Percentiles rank a stretch among this genome's conserved stretches.
Conservation (phyloP, 35 echinoderm and acorn worm genomes). For the Patiria miniata region DNA sequence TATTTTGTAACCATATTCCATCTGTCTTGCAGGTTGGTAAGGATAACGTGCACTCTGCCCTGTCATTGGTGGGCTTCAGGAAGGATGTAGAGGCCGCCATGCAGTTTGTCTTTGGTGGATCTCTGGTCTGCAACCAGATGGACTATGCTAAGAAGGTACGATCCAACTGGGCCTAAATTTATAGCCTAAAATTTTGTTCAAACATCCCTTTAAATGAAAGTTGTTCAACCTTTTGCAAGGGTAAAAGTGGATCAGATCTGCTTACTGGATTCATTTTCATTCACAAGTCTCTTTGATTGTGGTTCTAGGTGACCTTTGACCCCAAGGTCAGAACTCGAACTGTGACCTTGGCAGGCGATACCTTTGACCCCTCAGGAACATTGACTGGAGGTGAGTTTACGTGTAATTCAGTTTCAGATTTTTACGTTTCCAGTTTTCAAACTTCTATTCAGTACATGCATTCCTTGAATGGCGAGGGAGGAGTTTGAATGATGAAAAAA, state of each 20-base stretch:
- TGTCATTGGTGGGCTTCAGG: constrained; percentile 85
- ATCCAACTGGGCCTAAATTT: background rate
- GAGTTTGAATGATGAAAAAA: too few species aligned
- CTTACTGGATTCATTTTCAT: background rate
- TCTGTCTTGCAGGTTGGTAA: constrained; percentile 98
- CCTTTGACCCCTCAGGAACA: constrained; percentile 95
- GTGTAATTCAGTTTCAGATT: too few species aligned
- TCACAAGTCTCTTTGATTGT: background rate
- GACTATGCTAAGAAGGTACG: constrained; percentile 93
- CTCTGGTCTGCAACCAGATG: constrained; percentile 88
- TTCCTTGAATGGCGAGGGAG: too few species aligned
- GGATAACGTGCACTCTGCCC: constrained; percentile 84
- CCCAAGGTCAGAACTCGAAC: constrained; percentile 88
- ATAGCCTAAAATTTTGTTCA: too few species aligned
- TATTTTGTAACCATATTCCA: too few species aligned
- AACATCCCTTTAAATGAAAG: too few species aligned
- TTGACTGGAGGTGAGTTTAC: constrained; percentile 95
- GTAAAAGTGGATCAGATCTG: too few species aligned
- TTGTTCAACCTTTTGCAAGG: too few species aligned
- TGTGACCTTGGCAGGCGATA: constrained; percentile 93
- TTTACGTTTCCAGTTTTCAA: too few species aligned
- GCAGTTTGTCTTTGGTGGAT: constrained; percentile 96
- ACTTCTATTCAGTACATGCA: too few species aligned
- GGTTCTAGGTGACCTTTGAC: constrained; percentile 86
- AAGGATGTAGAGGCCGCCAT: constrained; percentile 86